Evolutionary conservation across 2,797 vertebrate species (phyloP).

Genomic region (Gobio occitaniae): DNA sequence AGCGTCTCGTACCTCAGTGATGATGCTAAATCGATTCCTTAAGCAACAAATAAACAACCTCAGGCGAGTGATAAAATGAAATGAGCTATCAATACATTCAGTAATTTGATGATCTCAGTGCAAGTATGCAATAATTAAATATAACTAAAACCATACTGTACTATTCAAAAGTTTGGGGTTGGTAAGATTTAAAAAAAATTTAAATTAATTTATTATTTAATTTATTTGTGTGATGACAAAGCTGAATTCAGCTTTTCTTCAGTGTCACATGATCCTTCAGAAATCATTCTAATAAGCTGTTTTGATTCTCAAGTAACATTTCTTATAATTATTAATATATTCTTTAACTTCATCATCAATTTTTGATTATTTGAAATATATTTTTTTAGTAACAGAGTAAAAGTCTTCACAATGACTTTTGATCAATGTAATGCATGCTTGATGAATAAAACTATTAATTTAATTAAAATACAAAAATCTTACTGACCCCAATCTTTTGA

Average conservation of each 20-base stretch:
- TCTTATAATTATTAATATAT: neutral
- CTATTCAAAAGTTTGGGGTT: neutral
- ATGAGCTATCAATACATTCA: neutral
- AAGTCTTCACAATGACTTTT: neutral
- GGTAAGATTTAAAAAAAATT: too few relatives aligned
- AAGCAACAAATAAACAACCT: conserved; percentile 24
- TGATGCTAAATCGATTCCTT: conserved; percentile 18
- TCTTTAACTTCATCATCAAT: neutral
- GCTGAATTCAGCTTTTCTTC: neutral
- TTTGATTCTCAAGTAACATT: neutral
- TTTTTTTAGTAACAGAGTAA: neutral
- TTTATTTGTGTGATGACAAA: neutral
- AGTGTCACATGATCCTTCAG: neutral
- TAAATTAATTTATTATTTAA: neutral
- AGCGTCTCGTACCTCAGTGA: neutral
- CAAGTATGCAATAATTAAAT: conserved; percentile 14
- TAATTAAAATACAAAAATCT: neutral
- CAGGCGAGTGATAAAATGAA: neutral
- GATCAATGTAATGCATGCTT: neutral
- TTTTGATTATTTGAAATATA: neutral
- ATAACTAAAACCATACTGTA: neutral
- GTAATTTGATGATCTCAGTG: conserved; percentile 3
- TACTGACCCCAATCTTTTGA: neutral
- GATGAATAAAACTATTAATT: neutral
- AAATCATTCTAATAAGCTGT: neutral